phyloP scores from a whole-genome alignment of 2,113 vertebrate species.

The Boulengeromyrus knoepffleri region DNA sequence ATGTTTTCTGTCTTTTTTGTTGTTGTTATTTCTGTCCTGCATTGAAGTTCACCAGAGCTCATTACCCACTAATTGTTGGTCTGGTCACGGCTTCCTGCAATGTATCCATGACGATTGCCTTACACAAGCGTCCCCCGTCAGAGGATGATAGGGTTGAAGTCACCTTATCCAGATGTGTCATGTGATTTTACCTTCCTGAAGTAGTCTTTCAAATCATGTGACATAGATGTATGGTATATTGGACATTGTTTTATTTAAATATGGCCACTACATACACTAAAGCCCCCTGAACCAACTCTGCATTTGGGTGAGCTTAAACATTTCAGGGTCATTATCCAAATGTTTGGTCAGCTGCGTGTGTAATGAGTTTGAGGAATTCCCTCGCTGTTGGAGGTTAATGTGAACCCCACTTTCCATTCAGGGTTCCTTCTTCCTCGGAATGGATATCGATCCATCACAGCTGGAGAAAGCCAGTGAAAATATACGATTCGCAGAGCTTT shows the following conservation, averaged over 20 bases:
- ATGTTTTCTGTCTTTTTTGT: neutral
- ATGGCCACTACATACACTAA: too few relatives aligned
- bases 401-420: conserved; percentile 36
- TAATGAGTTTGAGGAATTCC: neutral
- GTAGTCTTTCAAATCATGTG: neutral
- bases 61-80: neutral
- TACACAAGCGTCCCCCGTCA: neutral
- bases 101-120: too few relatives aligned
- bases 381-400: neutral
- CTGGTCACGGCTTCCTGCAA: neutral
- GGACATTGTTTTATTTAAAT: neutral
- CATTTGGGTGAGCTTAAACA: neutral
- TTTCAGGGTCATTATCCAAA: neutral
- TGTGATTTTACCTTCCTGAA: neutral
- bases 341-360: neutral
- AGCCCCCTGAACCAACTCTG: neutral
- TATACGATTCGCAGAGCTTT: conserved; percentile 59
- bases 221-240: neutral
- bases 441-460: conserved; percentile 73
- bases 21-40: neutral
- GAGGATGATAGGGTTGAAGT: neutral
- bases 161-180: neutral
- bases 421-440: conserved; percentile 69
- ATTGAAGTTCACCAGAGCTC: neutral
- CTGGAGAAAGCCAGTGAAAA: conserved; percentile 69